Evolutionary conservation across 2,888 invertebrate species (phyloP).

Genomic region (Caenorhabditis plicata): DNA sequence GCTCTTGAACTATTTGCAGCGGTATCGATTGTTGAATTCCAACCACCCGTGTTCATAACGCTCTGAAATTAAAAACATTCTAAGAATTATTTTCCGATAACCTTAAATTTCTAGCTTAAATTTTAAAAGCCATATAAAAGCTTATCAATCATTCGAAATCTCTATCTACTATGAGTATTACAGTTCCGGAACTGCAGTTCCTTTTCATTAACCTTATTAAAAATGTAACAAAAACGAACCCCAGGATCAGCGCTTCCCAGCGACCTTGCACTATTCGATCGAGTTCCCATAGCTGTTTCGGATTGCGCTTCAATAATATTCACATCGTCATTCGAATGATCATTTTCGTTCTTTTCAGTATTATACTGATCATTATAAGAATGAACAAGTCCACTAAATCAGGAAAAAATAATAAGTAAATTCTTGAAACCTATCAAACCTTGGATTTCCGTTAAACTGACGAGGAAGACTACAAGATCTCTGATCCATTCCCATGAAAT

Average conservation of each 20-base stretch:
- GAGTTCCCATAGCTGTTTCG: constrained; percentile 39
- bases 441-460: constrained; percentile 16
- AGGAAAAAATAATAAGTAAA: constrained; percentile 9
- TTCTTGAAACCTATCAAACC: neutral
- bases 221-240: neutral
- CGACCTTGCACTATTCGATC: constrained; percentile 33
- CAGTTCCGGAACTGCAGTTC: too few species aligned
- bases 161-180: neutral
- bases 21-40: constrained; percentile 43
- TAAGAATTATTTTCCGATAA: too few species aligned
- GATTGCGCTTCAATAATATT: constrained; percentile 22
- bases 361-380: neutral
- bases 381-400: neutral
- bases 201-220: too few species aligned
- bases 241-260: constrained; percentile 10
- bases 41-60: constrained; percentile 31
- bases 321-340: neutral
- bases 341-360: neutral
- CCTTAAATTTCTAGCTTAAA: neutral
- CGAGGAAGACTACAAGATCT: constrained; percentile 39
- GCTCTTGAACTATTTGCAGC: constrained; percentile 46
- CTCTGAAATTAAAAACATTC: constrained; percentile 16
- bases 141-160: neutral
- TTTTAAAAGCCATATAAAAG: neutral
- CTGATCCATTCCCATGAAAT: constrained; percentile 20